phyloP scores from a whole-genome alignment of 2,888 invertebrate genomes.

The Spisula solida region DNA sequence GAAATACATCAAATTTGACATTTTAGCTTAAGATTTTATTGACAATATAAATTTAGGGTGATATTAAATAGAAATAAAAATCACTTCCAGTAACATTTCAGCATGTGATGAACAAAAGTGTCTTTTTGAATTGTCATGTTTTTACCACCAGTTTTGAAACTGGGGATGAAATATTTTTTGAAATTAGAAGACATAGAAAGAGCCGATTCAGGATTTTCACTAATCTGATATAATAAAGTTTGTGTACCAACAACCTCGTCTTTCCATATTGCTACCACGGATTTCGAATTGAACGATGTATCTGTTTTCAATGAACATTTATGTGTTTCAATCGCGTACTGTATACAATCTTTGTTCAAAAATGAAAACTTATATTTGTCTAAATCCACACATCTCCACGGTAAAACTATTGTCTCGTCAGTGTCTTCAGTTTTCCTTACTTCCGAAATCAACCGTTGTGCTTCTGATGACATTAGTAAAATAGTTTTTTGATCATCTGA shows the following conservation, averaged over 20 bases:
- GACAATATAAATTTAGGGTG: too few relatives aligned
- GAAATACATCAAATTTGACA: slow-evolving; percentile 31
- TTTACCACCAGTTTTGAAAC: too few relatives aligned
- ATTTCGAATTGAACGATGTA: not conserved
- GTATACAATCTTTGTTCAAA: slow-evolving; percentile 16
- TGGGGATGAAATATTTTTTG: too few relatives aligned
- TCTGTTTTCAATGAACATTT: slow-evolving; percentile 25
- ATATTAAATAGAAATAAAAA: too few relatives aligned
- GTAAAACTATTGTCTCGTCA: not conserved
- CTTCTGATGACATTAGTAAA: slow-evolving; percentile 24
- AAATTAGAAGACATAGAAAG: too few relatives aligned
- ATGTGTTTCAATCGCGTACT: slow-evolving; percentile 10
- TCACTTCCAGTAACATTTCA: not conserved
- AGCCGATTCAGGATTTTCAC: too few relatives aligned
- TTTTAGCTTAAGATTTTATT: not conserved
- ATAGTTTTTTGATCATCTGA: not conserved
- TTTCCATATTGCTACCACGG: too few relatives aligned
- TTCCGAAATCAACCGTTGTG: slow-evolving; percentile 22
- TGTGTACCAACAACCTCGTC: too few relatives aligned
- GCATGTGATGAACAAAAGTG: not conserved
- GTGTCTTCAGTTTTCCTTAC: not conserved
- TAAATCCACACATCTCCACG: slow-evolving; percentile 14
- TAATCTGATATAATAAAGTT: too few relatives aligned
- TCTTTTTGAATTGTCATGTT: not conserved
- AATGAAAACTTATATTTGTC: slow-evolving; percentile 30